phyloP scores from a whole-genome alignment of 2,113 vertebrate species.

The Chionomys nivalis region DNA sequence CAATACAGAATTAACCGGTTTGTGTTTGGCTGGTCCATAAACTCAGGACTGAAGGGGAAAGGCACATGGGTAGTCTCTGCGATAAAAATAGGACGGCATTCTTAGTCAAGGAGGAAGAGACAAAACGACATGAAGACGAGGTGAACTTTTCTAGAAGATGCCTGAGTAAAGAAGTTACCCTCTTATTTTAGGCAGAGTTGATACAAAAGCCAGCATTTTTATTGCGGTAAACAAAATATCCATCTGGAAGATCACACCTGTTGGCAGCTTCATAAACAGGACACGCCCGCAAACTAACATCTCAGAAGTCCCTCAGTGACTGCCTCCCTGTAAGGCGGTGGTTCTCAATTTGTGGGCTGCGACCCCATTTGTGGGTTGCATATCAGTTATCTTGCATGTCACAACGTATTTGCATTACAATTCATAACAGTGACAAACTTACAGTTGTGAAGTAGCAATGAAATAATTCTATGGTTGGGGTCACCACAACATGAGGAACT shows the following conservation, averaged over 20 bases:
- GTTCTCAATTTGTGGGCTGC: background rate
- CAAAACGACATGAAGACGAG: background rate
- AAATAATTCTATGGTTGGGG: background rate
- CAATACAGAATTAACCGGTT: constrained; percentile 18
- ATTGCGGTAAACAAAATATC: background rate
- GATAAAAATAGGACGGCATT: background rate
- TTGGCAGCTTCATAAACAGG: background rate
- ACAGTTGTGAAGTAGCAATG: background rate
- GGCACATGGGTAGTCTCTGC: background rate
- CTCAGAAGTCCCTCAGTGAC: background rate
- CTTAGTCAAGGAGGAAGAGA: background rate
- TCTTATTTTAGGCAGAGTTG: constrained; percentile 23
- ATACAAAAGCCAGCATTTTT: background rate
- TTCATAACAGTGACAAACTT: background rate
- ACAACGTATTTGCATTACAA: background rate
- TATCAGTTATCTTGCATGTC: no score
- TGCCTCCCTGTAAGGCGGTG: background rate
- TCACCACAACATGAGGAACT: background rate
- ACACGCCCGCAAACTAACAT: background rate
- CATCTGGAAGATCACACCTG: background rate
- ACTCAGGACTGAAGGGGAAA: background rate
- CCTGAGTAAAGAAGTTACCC: background rate
- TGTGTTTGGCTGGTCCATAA: constrained; percentile 1
- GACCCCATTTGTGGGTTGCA: background rate
- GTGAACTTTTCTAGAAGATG: constrained; percentile 43